phyloP scores from a whole-genome alignment of 1,140 invertebrate genomes.

The Chionoecetes opilio region DNA sequence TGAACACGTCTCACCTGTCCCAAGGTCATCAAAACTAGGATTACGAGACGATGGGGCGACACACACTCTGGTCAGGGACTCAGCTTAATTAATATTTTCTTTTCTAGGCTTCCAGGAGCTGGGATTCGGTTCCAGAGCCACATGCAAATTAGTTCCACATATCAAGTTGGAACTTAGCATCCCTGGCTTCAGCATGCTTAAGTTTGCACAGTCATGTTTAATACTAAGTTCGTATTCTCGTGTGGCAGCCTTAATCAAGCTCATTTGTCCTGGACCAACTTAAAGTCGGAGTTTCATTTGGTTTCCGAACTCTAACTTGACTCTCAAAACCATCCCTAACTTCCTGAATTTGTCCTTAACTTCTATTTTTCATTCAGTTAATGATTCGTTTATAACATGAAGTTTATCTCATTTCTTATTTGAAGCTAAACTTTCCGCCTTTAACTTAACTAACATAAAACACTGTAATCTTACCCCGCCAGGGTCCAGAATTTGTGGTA shows the following conservation, averaged over 20 bases:
- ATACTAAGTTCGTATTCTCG: background rate
- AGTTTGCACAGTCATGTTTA: background rate
- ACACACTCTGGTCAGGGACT: no score
- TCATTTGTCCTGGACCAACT: background rate
- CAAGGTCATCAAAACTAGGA: background rate
- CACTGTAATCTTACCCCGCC: no score
- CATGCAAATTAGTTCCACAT: background rate
- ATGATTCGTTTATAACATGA: no score
- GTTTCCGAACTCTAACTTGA: background rate
- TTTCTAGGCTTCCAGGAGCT: background rate
- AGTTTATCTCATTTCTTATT: no score
- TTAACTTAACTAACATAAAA: no score
- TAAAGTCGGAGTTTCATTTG: background rate
- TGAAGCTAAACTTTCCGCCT: no score
- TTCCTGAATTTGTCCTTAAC: no score
- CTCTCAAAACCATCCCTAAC: no score
- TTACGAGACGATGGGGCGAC: no score
- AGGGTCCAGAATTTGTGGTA: no score
- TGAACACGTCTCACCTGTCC: background rate
- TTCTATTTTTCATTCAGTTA: no score
- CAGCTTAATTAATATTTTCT: no score
- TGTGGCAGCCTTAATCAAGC: conserved; percentile 25
- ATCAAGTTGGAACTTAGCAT: background rate
- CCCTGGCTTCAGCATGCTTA: background rate
- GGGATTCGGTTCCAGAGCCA: background rate